Evolutionary conservation across 2,113 vertebrate genomes (phyloP).

Genomic region (Brachypteracias leptosomus): DNA sequence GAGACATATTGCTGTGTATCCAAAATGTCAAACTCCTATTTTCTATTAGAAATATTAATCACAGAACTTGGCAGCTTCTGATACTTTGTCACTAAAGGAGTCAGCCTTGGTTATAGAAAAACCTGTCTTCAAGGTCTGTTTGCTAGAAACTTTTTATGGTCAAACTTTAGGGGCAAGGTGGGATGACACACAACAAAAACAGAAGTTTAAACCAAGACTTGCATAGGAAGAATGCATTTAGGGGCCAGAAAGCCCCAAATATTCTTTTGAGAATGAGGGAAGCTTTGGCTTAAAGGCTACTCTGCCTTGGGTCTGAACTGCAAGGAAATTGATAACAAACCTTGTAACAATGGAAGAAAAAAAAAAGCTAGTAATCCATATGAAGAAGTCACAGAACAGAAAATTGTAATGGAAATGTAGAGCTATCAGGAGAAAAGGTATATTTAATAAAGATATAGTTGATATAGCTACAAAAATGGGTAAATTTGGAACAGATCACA

Average conservation of each 20-base stretch:
- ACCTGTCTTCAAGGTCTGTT: neutral
- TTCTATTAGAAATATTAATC: constrained; percentile 12
- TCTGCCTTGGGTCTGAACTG: neutral
- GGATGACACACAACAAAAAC: neutral
- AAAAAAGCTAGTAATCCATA: neutral
- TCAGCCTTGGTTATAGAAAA: neutral
- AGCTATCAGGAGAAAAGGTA: neutral
- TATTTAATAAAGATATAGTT: neutral
- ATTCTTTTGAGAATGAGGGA: neutral
- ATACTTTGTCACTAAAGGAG: neutral
- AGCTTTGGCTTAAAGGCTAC: neutral
- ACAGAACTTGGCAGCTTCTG: neutral
- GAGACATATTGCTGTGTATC: neutral
- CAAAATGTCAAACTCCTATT: constrained; percentile 20
- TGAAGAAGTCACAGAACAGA: neutral
- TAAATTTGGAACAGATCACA: neutral
- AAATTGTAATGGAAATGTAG: neutral
- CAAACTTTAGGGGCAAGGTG: neutral
- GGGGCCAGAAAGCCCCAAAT: neutral
- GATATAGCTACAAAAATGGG: neutral
- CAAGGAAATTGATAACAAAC: neutral
- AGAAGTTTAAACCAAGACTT: neutral
- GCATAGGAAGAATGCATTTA: neutral
- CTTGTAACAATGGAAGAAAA: neutral
- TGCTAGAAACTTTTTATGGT: neutral